phyloP scores from a whole-genome alignment of 2,888 invertebrate species.

The Oegoconia quadripuncta region DNA sequence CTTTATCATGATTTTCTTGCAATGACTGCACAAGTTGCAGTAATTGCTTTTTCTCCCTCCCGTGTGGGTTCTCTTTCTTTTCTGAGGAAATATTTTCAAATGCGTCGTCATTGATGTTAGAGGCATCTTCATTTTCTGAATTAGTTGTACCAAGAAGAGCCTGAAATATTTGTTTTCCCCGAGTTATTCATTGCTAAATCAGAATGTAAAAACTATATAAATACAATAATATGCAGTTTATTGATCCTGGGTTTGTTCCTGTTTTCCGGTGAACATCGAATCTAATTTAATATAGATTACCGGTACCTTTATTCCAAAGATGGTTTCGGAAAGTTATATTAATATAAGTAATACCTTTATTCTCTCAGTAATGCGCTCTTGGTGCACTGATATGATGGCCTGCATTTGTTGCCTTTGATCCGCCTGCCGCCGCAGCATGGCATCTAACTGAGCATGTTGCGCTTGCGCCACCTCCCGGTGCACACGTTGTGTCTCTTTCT shows the following conservation, averaged over 20 bases:
- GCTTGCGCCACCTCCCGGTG: conserved; percentile 74
- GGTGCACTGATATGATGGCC: conserved; percentile 77
- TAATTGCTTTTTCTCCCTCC: conserved; percentile 58
- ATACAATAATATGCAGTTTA: too few relatives aligned
- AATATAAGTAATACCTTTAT: conserved; percentile 80
- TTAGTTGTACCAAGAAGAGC: conserved; percentile 47
- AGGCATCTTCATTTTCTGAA: conserved; percentile 29
- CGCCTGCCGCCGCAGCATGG: conserved; percentile 74
- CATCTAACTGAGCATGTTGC: conserved; percentile 75
- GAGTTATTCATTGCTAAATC: too few relatives aligned
- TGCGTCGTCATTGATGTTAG: conserved; percentile 19
- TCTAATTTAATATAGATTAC: too few relatives aligned
- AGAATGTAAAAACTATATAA: too few relatives aligned
- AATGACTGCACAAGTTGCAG: conserved; percentile 72
- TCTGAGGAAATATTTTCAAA: conserved; percentile 30
- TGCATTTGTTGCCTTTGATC: conserved; percentile 79
- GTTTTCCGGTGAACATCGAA: too few relatives aligned
- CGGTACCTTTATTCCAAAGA: too few relatives aligned
- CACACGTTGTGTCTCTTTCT: conserved; percentile 63
- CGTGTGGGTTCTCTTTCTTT: conserved; percentile 44
- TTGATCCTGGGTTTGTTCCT: too few relatives aligned
- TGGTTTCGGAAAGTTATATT: too few relatives aligned
- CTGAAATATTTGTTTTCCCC: conserved; percentile 30
- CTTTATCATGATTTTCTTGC: conserved; percentile 80
- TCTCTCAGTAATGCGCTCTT: conserved; percentile 80